phyloP scores from a whole-genome alignment of 2,888 invertebrate species.

The Calameuta pallipes region DNA sequence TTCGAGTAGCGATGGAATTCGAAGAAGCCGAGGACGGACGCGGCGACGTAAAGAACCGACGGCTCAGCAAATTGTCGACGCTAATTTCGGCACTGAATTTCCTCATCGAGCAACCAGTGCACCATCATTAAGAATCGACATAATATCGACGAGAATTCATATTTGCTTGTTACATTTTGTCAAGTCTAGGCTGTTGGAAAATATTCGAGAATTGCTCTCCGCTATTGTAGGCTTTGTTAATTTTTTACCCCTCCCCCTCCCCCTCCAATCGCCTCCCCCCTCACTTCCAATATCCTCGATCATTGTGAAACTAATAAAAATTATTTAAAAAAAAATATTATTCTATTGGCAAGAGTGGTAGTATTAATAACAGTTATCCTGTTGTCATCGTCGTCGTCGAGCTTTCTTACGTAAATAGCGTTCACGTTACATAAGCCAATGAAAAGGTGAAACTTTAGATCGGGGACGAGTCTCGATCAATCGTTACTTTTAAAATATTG shows the following conservation, averaged over 20 bases:
- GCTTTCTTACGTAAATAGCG: conserved; percentile 4
- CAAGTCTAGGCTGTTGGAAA: background rate
- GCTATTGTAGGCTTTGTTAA: background rate
- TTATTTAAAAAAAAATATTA: background rate
- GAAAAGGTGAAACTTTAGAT: background rate
- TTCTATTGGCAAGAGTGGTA: background rate
- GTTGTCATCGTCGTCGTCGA: background rate
- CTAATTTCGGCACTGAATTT: background rate
- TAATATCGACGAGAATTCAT: background rate
- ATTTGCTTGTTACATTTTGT: background rate
- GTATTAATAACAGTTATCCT: background rate
- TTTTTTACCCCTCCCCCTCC: background rate
- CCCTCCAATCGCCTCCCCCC: no score
- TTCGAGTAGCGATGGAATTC: background rate
- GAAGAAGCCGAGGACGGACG: background rate
- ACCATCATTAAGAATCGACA: background rate
- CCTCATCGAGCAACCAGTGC: background rate
- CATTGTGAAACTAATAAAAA: background rate
- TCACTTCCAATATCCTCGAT: background rate
- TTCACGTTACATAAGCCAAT: background rate
- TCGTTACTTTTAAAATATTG: background rate
- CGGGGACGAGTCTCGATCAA: background rate
- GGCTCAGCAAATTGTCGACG: background rate
- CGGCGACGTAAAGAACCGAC: background rate
- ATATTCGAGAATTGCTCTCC: background rate